These are phyloP conservation scores for Dromococcyx pavoninus DNA, from an alignment of 2,797 vertebrate genomes.

Conservation along the genomic window DNA sequence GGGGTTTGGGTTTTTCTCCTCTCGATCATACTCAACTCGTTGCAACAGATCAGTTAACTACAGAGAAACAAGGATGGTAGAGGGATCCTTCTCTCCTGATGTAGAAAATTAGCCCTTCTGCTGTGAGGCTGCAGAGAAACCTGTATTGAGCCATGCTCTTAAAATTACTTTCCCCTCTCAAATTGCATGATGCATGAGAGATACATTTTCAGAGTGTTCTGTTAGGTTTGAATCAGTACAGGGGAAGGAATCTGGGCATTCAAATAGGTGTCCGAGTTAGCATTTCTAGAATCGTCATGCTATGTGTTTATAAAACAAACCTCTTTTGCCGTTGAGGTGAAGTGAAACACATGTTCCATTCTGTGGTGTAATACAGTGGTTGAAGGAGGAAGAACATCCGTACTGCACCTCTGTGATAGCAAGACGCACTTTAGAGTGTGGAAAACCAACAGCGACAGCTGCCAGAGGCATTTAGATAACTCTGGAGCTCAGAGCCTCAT, in stretches of 20 bases:
- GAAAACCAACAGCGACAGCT: rapidly evolving
- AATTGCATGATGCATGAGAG: not conserved
- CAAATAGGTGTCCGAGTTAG: not conserved
- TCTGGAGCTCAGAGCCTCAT: not conserved
- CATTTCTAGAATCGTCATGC: not conserved
- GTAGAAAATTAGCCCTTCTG: not conserved
- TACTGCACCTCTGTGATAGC: not conserved
- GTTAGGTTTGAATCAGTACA: not conserved
- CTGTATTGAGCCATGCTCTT: rapidly evolving
- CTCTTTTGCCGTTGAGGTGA: not conserved
- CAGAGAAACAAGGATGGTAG: not conserved
- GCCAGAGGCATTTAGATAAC: not conserved
- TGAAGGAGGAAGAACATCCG: not conserved
- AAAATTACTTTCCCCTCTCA: not conserved
- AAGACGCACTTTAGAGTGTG: not conserved
- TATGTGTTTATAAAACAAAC: not conserved
- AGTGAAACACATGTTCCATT: not conserved
- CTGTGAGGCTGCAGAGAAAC: not conserved
- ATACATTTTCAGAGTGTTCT: not conserved
- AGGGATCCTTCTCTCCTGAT: not conserved
- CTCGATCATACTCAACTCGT: not conserved
- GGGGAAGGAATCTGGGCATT: not conserved
- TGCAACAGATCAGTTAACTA: not conserved
- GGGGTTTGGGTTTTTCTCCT: rapidly evolving
- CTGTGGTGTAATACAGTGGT: not conserved